Base-by-base conservation (phyloP, 2,113 vertebrate genomes). In the Misgurnus mizolepis region DNA sequence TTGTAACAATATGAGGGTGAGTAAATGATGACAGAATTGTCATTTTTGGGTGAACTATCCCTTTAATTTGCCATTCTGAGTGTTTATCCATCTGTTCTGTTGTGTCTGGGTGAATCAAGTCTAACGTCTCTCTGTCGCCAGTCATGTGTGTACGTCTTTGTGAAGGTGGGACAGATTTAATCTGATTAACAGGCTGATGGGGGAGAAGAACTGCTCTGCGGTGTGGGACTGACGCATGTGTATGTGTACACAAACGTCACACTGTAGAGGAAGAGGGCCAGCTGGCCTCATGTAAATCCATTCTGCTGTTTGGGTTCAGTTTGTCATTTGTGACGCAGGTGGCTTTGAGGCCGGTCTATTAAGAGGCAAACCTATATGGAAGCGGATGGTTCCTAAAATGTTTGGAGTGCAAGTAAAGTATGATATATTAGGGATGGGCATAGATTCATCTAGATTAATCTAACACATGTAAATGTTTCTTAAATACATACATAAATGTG, bases 101-200 rank as follows among this genome's bases (percentile, higher is more conserved):
- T 79, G 56, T 75, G 69, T 64, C 76, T 83, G 65, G 22, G 58
- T 11, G 5, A 27, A 49, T 67, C 53, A 75, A 79, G 39, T 22
- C 65, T 22, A 64, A 80, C 18, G 65, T 18, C 45, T 47, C 50
- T 61, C 7, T 27, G 55, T 68, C 9, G 73, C 15, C 69, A 12
- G 22, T 27, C 41, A 47, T 17, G 17, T 22, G 7, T 2, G 27
- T 5, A 0, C 67, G 45, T 56, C 27, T 76, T 50, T 4, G 47
- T 17, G 61, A 10, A 75, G 65, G 47, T 34, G n/a, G 17, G 69
- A 64, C 7, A 69, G 65, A 49, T 70, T 70, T 82, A 84, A 82
- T 82, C 83, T 65, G 80, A 82, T 80, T 80, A 80, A 41, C 66
- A 39, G 61, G 64, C 71, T 62, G 76, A 74, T 65, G 49, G 68